Evolutionary conservation across 2,888 invertebrate species (phyloP).

Genomic region (Agriopis leucophaearia): DNA sequence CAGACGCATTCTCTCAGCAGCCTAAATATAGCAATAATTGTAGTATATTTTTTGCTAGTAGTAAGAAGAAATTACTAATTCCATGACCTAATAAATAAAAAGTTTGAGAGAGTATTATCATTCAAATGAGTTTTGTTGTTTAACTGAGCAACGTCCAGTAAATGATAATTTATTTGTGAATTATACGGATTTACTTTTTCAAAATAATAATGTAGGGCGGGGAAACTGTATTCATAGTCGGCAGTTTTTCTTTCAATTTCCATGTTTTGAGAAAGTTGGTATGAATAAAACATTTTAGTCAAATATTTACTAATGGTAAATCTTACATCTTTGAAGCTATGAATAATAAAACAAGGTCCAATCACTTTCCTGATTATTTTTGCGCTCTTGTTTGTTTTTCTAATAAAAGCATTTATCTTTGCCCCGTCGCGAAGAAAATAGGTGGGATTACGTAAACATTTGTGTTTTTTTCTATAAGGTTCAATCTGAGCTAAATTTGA

Average conservation of each 20-base stretch:
- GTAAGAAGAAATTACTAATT: neutral
- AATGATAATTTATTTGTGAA: conserved; percentile 45
- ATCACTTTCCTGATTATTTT: conserved; percentile 46
- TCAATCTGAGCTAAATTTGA: neutral
- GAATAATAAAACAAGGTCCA: conserved; percentile 48
- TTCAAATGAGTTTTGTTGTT: conserved; percentile 36
- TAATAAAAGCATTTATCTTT: conserved; percentile 41
- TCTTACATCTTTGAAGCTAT: conserved; percentile 44
- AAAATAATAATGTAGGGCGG: conserved; percentile 41
- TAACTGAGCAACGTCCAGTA: conserved; percentile 27
- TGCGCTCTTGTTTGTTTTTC: conserved; percentile 45
- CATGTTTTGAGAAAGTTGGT: conserved; percentile 48
- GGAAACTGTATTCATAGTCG: conserved; percentile 49
- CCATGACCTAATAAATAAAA: conserved; percentile 17
- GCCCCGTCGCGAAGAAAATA: conserved; percentile 27
- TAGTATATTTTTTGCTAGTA: neutral
- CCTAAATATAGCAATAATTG: no score
- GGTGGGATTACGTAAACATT: conserved; percentile 2
- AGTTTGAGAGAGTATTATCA: conserved; percentile 31
- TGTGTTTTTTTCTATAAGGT: neutral
- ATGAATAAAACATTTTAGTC: conserved; percentile 64
- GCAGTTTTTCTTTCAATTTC: conserved; percentile 54
- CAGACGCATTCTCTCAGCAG: no score
- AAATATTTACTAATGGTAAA: conserved; percentile 59
- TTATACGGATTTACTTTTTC: conserved; percentile 37